Conservation (phyloP, 1,140 invertebrate species). For the Pogonognathellus flavescens region DNA sequence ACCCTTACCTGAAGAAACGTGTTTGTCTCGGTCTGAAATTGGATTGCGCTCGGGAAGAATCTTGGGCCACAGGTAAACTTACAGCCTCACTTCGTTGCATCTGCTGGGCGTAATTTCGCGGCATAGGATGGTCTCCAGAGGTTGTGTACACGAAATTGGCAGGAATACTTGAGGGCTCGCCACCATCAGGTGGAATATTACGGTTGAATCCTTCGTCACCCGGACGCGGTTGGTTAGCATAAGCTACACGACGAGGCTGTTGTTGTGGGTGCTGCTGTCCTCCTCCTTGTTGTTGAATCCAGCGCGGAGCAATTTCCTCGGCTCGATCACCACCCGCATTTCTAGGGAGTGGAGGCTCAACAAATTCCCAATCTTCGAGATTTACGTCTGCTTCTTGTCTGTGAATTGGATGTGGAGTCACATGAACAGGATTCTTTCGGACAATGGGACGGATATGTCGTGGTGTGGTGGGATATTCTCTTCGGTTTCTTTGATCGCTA, state of each 20-base stretch:
- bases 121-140: background rate
- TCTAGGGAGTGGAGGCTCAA: slow-evolving; percentile 35
- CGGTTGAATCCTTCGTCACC: slow-evolving; percentile 51
- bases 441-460: background rate
- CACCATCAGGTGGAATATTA: background rate
- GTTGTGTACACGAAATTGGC: slow-evolving; percentile 38
- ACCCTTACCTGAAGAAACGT: slow-evolving; percentile 62
- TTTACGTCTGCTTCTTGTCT: slow-evolving; percentile 51
- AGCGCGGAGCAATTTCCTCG: slow-evolving; percentile 62
- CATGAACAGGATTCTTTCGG: background rate
- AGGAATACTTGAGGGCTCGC: background rate
- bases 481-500: background rate
- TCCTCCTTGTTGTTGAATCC: slow-evolving; percentile 51
- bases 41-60: slow-evolving; percentile 46
- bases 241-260: slow-evolving; percentile 24
- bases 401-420: background rate
- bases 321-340: slow-evolving; percentile 47
- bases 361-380: slow-evolving; percentile 65
- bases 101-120: slow-evolving; percentile 40
- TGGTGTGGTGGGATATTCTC: background rate
- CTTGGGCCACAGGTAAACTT: slow-evolving; percentile 54
- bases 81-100: slow-evolving; percentile 26
- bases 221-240: slow-evolving; percentile 50
- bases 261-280: slow-evolving; percentile 46
- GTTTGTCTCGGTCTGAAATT: slow-evolving; percentile 54